Evolutionary conservation across 1,140 invertebrate species (phyloP).

Genomic region (Uloborus diversus): DNA sequence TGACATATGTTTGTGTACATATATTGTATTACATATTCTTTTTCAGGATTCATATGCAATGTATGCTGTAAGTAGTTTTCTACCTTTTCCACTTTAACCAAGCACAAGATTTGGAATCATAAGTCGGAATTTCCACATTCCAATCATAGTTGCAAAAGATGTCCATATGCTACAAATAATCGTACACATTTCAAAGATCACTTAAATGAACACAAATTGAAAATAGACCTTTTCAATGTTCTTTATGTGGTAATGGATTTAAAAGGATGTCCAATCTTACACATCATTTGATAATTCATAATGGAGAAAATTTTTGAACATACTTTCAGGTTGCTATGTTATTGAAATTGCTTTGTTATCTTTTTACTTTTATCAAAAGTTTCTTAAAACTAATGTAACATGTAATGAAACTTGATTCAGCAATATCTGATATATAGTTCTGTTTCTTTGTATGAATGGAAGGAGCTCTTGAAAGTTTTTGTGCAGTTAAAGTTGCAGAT

Average conservation of each 20-base stretch:
- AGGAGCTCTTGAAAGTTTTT: too few species aligned
- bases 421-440: too few species aligned
- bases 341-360: too few species aligned
- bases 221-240: neutral
- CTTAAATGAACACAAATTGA: neutral
- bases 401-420: too few species aligned
- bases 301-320: too few species aligned
- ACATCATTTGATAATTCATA: neutral
- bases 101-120: neutral
- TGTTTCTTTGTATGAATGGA: too few species aligned
- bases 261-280: neutral
- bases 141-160: neutral
- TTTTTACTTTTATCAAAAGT: too few species aligned
- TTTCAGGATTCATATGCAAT: neutral
- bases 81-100: neutral
- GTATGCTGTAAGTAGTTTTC: neutral
- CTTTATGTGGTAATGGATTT: neutral
- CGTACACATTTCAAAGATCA: neutral
- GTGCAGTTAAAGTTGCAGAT: too few species aligned
- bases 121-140: neutral
- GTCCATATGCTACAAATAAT: neutral
- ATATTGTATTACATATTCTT: too few species aligned
- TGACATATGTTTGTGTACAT: too few species aligned
- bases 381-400: too few species aligned
- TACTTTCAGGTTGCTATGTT: too few species aligned